Percentiles rank a stretch among this genome's conserved stretches.
Evolutionary conservation across 2,113 vertebrate species (phyloP).

Genomic region (Morphnarchus princeps): DNA sequence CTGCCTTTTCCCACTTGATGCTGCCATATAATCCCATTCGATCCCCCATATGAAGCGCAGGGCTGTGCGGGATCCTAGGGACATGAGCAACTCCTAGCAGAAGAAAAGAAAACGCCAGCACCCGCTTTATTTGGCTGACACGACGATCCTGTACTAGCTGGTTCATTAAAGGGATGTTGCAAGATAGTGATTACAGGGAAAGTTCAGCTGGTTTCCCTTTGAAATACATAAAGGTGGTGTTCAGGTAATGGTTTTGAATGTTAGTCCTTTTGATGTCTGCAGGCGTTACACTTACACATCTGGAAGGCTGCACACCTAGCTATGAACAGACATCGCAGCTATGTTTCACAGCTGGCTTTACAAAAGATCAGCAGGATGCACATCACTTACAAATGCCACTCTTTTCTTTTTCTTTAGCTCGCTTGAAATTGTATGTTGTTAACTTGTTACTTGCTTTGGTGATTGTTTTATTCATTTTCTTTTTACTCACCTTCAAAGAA

Average conservation of each 20-base stretch:
- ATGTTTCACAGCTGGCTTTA: conserved; percentile 65
- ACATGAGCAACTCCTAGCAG: background rate
- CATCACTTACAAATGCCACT: background rate
- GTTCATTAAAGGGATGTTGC: conserved; percentile 55
- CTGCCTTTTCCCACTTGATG: background rate
- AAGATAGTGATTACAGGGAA: conserved; percentile 72
- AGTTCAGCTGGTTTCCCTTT: conserved; percentile 64
- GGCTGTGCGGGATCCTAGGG: background rate
- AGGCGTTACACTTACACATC: conserved; percentile 65
- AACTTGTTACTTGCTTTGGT: conserved; percentile 18
- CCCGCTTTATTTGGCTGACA: background rate
- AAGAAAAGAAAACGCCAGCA: background rate
- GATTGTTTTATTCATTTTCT: background rate
- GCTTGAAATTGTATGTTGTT: background rate
- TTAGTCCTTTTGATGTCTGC: conserved; percentile 69
- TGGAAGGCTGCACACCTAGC: conserved; percentile 54
- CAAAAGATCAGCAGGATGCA: conserved; percentile 50
- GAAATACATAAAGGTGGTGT: conserved; percentile 60
- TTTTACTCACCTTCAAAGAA: conserved; percentile 49
- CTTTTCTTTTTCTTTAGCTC: conserved; percentile 1
- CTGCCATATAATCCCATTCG: background rate
- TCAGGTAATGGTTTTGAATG: conserved; percentile 49
- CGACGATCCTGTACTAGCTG: background rate
- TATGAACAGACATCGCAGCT: background rate
- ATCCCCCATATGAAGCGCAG: background rate